These are phyloP conservation scores for Hemitrygon akajei DNA, from an alignment of 2,797 vertebrate species.

Conservation along the genomic window DNA sequence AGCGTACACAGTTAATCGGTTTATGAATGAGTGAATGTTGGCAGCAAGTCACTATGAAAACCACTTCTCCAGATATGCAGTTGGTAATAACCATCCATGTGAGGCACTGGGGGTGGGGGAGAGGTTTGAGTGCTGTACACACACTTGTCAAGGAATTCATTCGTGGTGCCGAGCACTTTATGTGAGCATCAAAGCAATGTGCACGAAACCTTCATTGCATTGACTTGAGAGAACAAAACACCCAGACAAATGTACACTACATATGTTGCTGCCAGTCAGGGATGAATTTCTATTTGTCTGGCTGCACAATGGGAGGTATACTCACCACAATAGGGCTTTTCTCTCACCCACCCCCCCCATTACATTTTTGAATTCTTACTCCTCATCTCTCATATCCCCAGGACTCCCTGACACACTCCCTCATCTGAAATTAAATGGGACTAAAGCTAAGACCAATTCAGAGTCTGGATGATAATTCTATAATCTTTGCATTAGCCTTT, in stretches of 20 bases:
- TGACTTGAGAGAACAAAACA: no score
- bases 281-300: not conserved
- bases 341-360: not conserved
- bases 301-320: not conserved
- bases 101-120: not conserved
- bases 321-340: not conserved
- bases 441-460: not conserved
- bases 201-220: no score
- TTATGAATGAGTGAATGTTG: not conserved
- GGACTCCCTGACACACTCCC: not conserved
- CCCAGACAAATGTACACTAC: no score
- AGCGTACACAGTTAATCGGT: not conserved
- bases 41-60: not conserved
- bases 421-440: not conserved
- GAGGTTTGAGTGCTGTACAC: not conserved
- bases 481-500: not conserved
- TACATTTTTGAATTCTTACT: not conserved
- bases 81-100: not conserved
- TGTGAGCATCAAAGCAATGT: no score
- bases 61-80: not conserved
- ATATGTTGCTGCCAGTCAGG: no score
- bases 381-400: no score
- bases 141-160: not conserved
- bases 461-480: not conserved
- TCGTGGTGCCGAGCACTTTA: no score